phyloP scores from a whole-genome alignment of 2,113 vertebrate genomes.

The Monarcha castaneiventris region DNA sequence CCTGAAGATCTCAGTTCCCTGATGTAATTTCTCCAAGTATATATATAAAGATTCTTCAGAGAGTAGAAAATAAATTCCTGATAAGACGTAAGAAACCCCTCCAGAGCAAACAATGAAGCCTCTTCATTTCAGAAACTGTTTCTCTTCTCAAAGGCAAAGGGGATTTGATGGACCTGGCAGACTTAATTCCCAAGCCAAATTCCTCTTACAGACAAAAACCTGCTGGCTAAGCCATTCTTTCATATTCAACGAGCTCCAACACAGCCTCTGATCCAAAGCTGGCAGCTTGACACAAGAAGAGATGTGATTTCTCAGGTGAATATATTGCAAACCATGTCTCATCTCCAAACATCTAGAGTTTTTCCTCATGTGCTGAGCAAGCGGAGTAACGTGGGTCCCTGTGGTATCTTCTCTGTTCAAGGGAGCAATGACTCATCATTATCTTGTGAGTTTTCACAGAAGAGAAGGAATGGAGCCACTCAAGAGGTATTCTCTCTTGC shows the following conservation, averaged over 20 bases:
- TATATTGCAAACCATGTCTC: not conserved
- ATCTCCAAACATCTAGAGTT: slow-evolving; percentile 2
- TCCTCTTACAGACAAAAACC: slow-evolving; percentile 32
- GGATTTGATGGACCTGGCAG: slow-evolving; percentile 37
- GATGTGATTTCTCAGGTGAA: slow-evolving; percentile 42
- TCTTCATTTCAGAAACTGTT: slow-evolving; percentile 22
- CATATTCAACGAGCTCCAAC: not conserved
- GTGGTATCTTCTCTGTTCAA: not conserved
- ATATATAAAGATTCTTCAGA: not conserved
- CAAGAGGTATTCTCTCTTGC: not conserved
- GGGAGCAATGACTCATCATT: slow-evolving; percentile 30
- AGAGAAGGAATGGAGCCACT: not conserved
- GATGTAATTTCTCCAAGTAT: not conserved
- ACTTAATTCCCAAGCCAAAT: slow-evolving; percentile 49
- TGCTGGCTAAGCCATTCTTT: slow-evolving; percentile 39
- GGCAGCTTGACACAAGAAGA: slow-evolving; percentile 30
- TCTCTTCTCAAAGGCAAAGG: not conserved
- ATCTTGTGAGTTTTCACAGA: not conserved
- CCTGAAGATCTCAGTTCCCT: not conserved
- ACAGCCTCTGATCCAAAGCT: slow-evolving; percentile 35
- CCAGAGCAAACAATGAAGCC: slow-evolving; percentile 8
- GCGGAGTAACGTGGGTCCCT: not conserved
- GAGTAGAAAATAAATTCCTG: slow-evolving; percentile 2
- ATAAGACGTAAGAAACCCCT: not conserved
- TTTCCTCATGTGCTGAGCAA: not conserved